Evolutionary conservation across 2,797 vertebrate species (phyloP).

Genomic region (Gymnoscopelus microlampas): DNA sequence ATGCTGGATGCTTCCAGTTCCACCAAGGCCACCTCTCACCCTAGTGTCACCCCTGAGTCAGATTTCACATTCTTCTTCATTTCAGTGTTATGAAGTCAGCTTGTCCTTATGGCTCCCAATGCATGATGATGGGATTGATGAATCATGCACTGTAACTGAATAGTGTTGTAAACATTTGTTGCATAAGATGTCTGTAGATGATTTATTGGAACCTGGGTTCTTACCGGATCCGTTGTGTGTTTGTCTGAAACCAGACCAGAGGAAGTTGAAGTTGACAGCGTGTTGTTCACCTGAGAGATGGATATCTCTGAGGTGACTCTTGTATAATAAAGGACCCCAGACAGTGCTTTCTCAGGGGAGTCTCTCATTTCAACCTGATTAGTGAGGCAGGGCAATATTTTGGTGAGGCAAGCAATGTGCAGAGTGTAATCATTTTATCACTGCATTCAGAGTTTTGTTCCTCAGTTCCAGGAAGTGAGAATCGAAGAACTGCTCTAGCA

Average conservation of each 20-base stretch:
- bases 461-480: too few relatives aligned
- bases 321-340: conserved; percentile 38
- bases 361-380: conserved; percentile 19
- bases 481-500: neutral
- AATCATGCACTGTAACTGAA: conserved; percentile 51
- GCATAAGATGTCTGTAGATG: conserved; percentile 48
- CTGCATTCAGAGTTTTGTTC: neutral
- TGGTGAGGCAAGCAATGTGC: neutral
- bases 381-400: neutral
- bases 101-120: conserved; percentile 29
- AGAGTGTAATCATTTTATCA: neutral
- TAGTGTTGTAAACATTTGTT: conserved; percentile 49
- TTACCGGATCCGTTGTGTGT: conserved; percentile 5
- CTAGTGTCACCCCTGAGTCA: conserved; percentile 31
- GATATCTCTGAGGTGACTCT: conserved; percentile 42
- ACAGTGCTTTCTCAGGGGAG: conserved; percentile 21
- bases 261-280: conserved; percentile 36
- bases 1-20: neutral
- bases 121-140: conserved; percentile 61
- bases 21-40: conserved; percentile 29
- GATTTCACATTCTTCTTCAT: conserved; percentile 31
- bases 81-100: conserved; percentile 36
- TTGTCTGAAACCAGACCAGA: conserved; percentile 50
- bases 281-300: conserved; percentile 42
- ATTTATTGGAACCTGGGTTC: conserved; percentile 30